Base-by-base conservation (phyloP, 2,797 vertebrate genomes). In the Synanceia verrucosa region DNA sequence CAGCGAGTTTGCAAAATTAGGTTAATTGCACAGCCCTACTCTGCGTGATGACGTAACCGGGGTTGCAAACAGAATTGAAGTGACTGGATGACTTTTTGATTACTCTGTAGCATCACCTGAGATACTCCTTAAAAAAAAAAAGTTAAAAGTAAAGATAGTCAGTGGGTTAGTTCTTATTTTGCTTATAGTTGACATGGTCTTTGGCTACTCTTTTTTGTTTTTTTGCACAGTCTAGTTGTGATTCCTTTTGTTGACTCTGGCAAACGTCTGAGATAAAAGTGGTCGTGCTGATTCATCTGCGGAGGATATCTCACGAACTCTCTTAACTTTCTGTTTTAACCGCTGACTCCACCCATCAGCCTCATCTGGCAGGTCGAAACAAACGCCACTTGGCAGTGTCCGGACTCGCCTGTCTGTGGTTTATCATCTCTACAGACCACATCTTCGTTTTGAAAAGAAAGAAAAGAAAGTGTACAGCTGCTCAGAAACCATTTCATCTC, bases 291-390 rank as follows among this genome's bases (percentile, higher is more conserved):
- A 61, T 29, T 65, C 21, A 78, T 63, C 16, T 19, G 37, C 12
- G 52, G 8, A 57, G 19, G 18, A 31, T 21, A 37, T 19, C 23
- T 34, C 21, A 31, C 13, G 4, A 28, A 11, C 24, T 12, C 10
- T 37, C 1, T 1, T 5, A 46, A 21, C 16, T 4, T 10, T 36
- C 6, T 31, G 13, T 56, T 8, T 63, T 28, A n/a, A 31, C 70
- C 29, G 44, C 5, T 11, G 39, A 26, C 51, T 29, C 44, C 14
- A 9, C 26, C 62, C 67, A 60, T 64, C 33, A 62, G 31, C 53
- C 48, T 16, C 60, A 43, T 74, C 47, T 72, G 72, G 56, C 71
- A 41, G 56, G 31, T 73, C 64, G 55, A 75, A 78, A 70, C 51
- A 63, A 50, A 62, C 4, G 0, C 13, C 3, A 0, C 2, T 24